Base-by-base conservation (phyloP, 2,113 vertebrate species). In the Xyrauchen texanus region DNA sequence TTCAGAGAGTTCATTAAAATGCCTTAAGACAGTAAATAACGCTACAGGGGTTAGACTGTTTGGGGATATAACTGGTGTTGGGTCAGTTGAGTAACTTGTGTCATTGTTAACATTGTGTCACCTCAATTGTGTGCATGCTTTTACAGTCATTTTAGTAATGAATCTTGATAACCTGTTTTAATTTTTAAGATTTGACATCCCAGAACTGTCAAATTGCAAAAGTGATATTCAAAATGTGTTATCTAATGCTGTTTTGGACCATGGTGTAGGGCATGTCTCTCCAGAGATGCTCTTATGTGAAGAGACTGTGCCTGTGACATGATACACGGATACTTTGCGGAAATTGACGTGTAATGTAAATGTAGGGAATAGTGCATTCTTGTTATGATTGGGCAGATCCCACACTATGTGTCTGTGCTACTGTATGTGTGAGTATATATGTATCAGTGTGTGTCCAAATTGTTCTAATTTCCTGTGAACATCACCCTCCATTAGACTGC, bases 401-500 rank as follows among this genome's bases (percentile, higher is more conserved):
- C 81, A 57, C 63, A 55, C n/a, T 78, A 16, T 80, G 47, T 82
- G 46, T 64, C 34, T 75, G 69, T 57, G 44, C 70, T 12, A 70
- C 52, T 64, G 69, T 69, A 61, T 64, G 69, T 73, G 60, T 64
- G 21, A 64, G 8, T 62, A 62, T 76, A 61, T 72, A 77, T 71
- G 77, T 60, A 62, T 57, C 60, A 70, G 62, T 45, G 44, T 82
- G 78, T 76, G 64, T 79, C 21, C 77, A 81, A 64, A 68, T 78
- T 79, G 62, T 73, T 74, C 70, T 74, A 16, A 57, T 70, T 72
- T 57, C 45, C 9, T 79, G 74, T 53, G 21, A 73, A 65, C 49
- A 73, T 81, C 7, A 68, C 66, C 84, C 81, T 82, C 86, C 87
- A 78, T 69, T 80, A 63, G 21, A 10, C 7, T 12, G 9, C 21